Evolutionary conservation across 2,888 invertebrate species (phyloP).

Genomic region (Erebia ligea): DNA sequence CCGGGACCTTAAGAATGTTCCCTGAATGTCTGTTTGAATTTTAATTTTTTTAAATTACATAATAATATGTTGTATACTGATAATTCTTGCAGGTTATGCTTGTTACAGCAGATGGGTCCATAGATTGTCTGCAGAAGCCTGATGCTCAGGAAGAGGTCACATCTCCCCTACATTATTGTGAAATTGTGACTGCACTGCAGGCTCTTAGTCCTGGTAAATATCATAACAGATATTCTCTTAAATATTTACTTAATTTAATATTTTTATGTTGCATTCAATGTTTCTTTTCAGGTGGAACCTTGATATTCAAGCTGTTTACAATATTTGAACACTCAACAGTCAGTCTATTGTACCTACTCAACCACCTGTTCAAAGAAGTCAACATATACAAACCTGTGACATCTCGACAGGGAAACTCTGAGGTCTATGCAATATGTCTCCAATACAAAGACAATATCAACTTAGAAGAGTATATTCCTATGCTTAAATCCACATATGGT

Average conservation of each 20-base stretch:
- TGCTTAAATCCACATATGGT: slow-evolving; percentile 74
- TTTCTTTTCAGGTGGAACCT: slow-evolving; percentile 85
- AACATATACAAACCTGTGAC: slow-evolving; percentile 93
- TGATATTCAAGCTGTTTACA: slow-evolving; percentile 96
- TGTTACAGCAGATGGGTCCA: slow-evolving; percentile 97
- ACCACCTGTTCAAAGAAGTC: slow-evolving; percentile 88
- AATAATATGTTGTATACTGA: no score
- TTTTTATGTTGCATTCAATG: neutral
- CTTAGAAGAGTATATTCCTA: slow-evolving; percentile 68
- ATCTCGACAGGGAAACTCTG: slow-evolving; percentile 98
- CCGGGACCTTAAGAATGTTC: no score
- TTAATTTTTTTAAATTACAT: no score
- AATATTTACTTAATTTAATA: neutral
- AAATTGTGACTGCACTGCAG: slow-evolving; percentile 89
- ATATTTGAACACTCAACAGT: slow-evolving; percentile 93
- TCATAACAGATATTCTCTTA: neutral
- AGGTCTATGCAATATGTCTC: slow-evolving; percentile 92
- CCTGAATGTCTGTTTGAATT: no score
- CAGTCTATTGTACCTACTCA: slow-evolving; percentile 90
- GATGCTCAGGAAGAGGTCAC: slow-evolving; percentile 94
- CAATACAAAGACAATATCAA: slow-evolving; percentile 79
- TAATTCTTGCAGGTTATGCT: slow-evolving; percentile 77
- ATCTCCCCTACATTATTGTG: slow-evolving; percentile 91
- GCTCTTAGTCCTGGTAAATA: slow-evolving; percentile 83
- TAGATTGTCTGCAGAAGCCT: slow-evolving; percentile 93